Base-by-base conservation (phyloP, 2,888 invertebrate genomes). In the Parnassius apollo region DNA sequence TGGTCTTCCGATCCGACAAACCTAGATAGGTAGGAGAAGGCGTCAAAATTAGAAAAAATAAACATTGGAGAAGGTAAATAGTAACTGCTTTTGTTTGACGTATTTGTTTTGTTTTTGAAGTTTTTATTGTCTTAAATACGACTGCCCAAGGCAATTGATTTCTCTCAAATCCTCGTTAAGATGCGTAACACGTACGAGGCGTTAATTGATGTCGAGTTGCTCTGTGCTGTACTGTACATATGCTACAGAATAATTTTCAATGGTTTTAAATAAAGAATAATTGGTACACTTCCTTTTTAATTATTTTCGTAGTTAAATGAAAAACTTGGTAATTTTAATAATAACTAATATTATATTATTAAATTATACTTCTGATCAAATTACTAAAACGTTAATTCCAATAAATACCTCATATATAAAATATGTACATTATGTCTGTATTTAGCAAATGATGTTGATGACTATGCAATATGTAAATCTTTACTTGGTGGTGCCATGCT, bases 11-110 rank as follows among this genome's bases (percentile, higher is more conserved):
- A 18, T 18, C 18, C 1, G 18, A 18, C 18, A 18, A 18, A 18
- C 18, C 18, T 18, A 18, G 55, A 59, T 59, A 63, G 59, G 52
- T 35, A 35, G 7, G 3, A 35, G 35, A 35, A 18, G 50, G 56
- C 42, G 59, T 59, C 63, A 48, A 49, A 63, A 59, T 55, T 59
- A 56, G 57, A 59, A 63, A 63, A 63, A 63, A 63, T 50, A 63
- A 63, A 63, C 59, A 59, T 58, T 55, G 58, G 61, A n/a, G 25
- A 22, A 54, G 58, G 58, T 48, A 58, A 54, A 61, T 62, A 50
- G 54, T 54, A 11, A 54, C 62, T 58, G 63, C 48, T 59, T 63
- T 63, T 59, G 59, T 59, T 18, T 1, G 18, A 59, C 57, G 64
- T 60, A 57, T 60, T 4, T 35, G 4, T 60, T 54, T 64, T 60